Conservation (phyloP, 1,140 invertebrate genomes). For the Lutraria rhynchaena region DNA sequence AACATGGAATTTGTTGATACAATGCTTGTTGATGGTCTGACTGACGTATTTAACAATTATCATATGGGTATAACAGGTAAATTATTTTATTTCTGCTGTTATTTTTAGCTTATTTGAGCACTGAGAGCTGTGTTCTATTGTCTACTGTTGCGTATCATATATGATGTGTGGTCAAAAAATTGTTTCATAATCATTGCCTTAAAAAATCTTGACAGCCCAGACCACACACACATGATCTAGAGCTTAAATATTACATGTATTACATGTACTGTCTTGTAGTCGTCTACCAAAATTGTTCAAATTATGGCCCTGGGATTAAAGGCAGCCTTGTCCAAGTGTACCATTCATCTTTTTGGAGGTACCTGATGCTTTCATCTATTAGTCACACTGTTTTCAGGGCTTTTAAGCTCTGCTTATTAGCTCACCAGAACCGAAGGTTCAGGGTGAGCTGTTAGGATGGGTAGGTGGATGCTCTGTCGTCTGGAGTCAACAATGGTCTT, state of each 20-base stretch:
- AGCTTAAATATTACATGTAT: neutral
- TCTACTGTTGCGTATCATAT: too few relatives aligned
- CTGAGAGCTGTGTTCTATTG: too few relatives aligned
- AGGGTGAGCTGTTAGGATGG: too few relatives aligned
- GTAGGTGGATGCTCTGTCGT: too few relatives aligned
- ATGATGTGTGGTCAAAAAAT: too few relatives aligned
- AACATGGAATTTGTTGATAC: slow-evolving; percentile 87
- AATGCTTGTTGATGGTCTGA: slow-evolving; percentile 90
- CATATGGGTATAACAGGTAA: slow-evolving; percentile 94
- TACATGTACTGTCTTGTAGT: neutral
- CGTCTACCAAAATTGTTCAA: neutral
- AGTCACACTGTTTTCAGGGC: neutral
- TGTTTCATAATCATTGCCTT: neutral
- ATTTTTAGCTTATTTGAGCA: neutral
- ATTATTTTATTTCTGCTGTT: slow-evolving; percentile 33
- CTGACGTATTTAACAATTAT: slow-evolving; percentile 89
- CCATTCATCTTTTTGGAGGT: neutral
- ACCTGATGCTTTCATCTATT: neutral
- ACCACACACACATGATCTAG: neutral
- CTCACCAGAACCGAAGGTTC: too few relatives aligned
- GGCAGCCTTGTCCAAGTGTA: neutral
- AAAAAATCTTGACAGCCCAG: neutral
- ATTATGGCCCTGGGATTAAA: neutral
- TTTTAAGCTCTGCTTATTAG: neutral
- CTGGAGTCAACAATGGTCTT: too few relatives aligned